Evolutionary conservation across 2,888 invertebrate species (phyloP), one percentile per base, ranked within the genome.

Genomic region (Polydrusus pterygomalis): DNA sequence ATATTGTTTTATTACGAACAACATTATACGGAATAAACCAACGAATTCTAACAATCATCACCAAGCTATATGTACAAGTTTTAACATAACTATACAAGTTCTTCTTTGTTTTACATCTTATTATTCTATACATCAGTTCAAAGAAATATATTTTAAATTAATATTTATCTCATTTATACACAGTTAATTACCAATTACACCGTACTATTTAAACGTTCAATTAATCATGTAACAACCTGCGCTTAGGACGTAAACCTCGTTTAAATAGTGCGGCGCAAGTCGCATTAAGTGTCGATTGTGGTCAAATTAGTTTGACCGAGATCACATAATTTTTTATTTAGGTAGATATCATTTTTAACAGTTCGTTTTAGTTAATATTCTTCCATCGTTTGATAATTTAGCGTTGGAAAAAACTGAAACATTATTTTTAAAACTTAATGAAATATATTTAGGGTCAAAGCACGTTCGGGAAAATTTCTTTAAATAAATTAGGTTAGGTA

Each of bases 11-110:
- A 81, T 85, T 83, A 84, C 84, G 83, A 85, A 85, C 84, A 85
- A 85, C 85, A 85, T 84, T 83, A 84, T 79, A 72, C 64, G 74
- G 70, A 84, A 79, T 80, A 83, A 83, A 85, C 84, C 85, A 86
- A 84, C 84, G 83, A 85, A 81, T 67, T 77, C 73, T 77, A 77
- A 77, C 71, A 77, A 72, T 68, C 71, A 79, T 68, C 80, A 82
- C 74, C 80, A 81, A 80, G 81, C 81, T 82, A 78, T 78, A 79
- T 80, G 71, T 78, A 79, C 75, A 75, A 78, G 76, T 78, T 74
- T 77, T 74, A 17, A 54, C 49, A 25, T 70, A 63, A 73, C 70
- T 75, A 62, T 63, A 63, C 63, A 69, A 7, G 43, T 25, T 63
- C 17, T 64, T 34, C 38, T 40, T 62, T 11, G 40, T 60, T 74